Percentiles rank a stretch among this genome's conserved stretches.
These are phyloP conservation scores for Parotia lawesii DNA, from an alignment of 2,113 vertebrate genomes.

Conservation along the genomic window DNA sequence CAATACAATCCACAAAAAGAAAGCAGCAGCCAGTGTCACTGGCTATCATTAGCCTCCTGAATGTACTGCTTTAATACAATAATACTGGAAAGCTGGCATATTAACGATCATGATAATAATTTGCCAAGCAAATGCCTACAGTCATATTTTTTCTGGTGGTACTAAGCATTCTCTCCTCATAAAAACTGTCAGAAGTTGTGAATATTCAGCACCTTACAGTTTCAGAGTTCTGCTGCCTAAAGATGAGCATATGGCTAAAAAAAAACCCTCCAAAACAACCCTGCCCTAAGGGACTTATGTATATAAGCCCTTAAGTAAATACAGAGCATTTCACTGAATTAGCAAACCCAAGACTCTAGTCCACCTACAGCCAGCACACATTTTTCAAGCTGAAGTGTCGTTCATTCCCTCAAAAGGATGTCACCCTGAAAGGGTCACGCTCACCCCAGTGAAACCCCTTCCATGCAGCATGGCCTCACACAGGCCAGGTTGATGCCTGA, in stretches of 20 bases:
- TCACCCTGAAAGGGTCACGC: not conserved
- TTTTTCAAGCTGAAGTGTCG: not conserved
- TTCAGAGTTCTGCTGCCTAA: not conserved
- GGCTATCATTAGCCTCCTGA: not conserved
- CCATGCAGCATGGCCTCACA: accelerated
- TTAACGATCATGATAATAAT: not conserved
- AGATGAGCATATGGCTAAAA: not conserved
- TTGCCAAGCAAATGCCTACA: not conserved
- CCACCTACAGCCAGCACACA: not conserved
- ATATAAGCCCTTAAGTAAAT: not conserved
- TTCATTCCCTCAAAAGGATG: not conserved
- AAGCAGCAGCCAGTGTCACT: not conserved
- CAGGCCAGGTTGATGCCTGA: not conserved
- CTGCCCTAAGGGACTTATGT: not conserved
- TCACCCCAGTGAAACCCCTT: not conserved
- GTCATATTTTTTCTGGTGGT: not conserved
- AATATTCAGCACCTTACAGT: not conserved
- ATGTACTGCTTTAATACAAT: not conserved
- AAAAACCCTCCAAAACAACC: not conserved
- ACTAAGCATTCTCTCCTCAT: not conserved
- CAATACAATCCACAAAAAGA: not conserved
- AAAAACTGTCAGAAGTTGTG: not conserved
- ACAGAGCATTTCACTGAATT: not conserved
- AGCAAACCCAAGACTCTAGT: not conserved
- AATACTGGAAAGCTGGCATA: not conserved